phyloP scores from a whole-genome alignment of 2,113 vertebrate genomes.

The Cyprinodon variegatus region DNA sequence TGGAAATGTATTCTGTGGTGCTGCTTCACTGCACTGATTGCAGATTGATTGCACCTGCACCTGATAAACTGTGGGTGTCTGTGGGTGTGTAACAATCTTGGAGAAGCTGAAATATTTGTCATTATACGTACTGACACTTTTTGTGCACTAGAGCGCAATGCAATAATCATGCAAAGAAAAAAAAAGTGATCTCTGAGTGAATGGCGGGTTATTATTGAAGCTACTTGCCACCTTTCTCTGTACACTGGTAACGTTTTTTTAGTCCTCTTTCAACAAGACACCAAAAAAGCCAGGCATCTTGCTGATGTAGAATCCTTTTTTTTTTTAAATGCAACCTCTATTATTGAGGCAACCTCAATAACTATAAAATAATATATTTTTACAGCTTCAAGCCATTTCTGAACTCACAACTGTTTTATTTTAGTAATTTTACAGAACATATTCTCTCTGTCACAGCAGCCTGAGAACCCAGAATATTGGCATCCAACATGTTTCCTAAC shows the following conservation, averaged over 20 bases:
- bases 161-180: conserved; percentile 3
- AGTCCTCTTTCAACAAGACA: conserved; percentile 11
- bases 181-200: background rate
- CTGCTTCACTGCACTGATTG: background rate
- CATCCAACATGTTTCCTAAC: background rate
- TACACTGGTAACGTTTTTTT: conserved; percentile 2
- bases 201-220: conserved; percentile 12
- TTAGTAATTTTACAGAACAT: background rate
- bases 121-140: background rate
- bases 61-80: conserved; percentile 11
- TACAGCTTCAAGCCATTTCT: background rate
- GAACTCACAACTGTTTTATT: background rate
- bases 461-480: background rate
- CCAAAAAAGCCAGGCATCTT: conserved; percentile 1
- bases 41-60: conserved; percentile 17
- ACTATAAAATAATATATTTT: conserved; percentile 14
- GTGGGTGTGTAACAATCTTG: conserved; percentile 1
- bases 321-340: background rate
- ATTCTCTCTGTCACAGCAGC: background rate
- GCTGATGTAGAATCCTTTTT: conserved; percentile 8
- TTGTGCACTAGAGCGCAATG: conserved; percentile 9
- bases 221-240: conserved; percentile 2
- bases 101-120: conserved; percentile 4
- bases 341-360: conserved; percentile 9
- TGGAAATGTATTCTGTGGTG: conserved; percentile 5